Conservation (phyloP, 1,140 invertebrate genomes). For the Mactra quadrangularis region DNA sequence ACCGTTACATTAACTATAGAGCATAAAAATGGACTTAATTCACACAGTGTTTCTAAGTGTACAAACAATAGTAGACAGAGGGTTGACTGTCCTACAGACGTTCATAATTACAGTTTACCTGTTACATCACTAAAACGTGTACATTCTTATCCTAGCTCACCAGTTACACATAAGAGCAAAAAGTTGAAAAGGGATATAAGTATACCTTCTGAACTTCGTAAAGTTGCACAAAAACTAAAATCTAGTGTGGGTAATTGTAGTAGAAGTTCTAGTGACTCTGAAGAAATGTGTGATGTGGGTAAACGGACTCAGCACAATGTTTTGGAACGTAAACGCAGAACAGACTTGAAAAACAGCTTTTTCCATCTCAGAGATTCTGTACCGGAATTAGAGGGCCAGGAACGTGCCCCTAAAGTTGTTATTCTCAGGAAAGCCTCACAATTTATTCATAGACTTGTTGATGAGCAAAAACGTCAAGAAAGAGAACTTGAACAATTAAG, state of each 20-base stretch:
- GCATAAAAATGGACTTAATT: conserved; percentile 53
- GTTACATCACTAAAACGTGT: conserved; percentile 69
- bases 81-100: conserved; percentile 70
- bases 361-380: conserved; percentile 91
- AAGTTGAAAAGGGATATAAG: conserved; percentile 71
- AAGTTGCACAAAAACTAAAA: conserved; percentile 75
- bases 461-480: conserved; percentile 84
- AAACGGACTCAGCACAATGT: conserved; percentile 94
- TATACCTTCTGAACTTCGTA: conserved; percentile 71
- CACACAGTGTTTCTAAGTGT: conserved; percentile 54
- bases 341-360: conserved; percentile 92
- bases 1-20: conserved; percentile 61
- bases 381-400: conserved; percentile 90
- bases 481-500: conserved; percentile 82
- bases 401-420: conserved; percentile 93
- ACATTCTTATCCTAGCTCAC: conserved; percentile 69
- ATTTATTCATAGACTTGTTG: conserved; percentile 88
- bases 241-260: conserved; percentile 64
- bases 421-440: conserved; percentile 91
- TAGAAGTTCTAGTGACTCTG: conserved; percentile 84
- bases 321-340: conserved; percentile 93
- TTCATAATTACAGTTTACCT: conserved; percentile 74
- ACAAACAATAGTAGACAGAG: conserved; percentile 54
- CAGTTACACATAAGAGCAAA: conserved; percentile 68
- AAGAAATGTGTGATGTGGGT: conserved; percentile 87